Evolutionary conservation across 2,888 invertebrate species (phyloP).

Genomic region (Drosophila acutilabella): DNA sequence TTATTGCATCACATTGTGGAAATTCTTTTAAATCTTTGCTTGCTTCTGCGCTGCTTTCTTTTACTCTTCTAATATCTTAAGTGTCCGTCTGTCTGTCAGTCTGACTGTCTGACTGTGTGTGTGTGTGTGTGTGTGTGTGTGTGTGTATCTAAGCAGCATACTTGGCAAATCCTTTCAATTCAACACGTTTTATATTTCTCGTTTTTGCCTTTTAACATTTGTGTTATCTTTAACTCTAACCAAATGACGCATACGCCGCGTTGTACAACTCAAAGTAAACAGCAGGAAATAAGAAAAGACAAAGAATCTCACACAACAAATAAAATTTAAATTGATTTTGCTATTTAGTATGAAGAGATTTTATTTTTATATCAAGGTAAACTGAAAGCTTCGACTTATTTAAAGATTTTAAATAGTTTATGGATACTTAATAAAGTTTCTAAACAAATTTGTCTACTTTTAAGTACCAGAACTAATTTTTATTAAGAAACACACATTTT

Average conservation of each 20-base stretch:
- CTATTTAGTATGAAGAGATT: slow-evolving; percentile 13
- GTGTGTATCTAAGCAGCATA: slow-evolving; percentile 25
- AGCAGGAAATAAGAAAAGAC: neutral
- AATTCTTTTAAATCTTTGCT: slow-evolving; percentile 83
- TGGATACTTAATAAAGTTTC: neutral
- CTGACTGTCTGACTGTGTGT: slow-evolving; percentile 33
- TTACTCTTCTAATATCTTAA: slow-evolving; percentile 76
- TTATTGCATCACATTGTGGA: slow-evolving; percentile 81
- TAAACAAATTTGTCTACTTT: neutral
- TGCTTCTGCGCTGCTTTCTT: slow-evolving; percentile 75
- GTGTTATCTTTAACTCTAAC: slow-evolving; percentile 27
- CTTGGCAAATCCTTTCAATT: slow-evolving; percentile 56
- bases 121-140: slow-evolving; percentile 16
- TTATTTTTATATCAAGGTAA: neutral
- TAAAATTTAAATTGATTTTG: slow-evolving; percentile 19
- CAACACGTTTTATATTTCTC: slow-evolving; percentile 58
- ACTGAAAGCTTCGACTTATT: neutral
- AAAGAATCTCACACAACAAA: slow-evolving; percentile 8
- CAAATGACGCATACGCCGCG: slow-evolving; percentile 62
- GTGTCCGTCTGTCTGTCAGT: slow-evolving; percentile 2
- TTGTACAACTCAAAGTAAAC: slow-evolving; percentile 12
- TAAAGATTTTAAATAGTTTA: neutral
- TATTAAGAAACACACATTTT: neutral
- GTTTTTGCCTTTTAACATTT: slow-evolving; percentile 33
- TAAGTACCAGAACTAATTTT: neutral